Evolutionary conservation across 2,797 vertebrate genomes (phyloP).

Genomic region (Limnodromus scolopaceus): DNA sequence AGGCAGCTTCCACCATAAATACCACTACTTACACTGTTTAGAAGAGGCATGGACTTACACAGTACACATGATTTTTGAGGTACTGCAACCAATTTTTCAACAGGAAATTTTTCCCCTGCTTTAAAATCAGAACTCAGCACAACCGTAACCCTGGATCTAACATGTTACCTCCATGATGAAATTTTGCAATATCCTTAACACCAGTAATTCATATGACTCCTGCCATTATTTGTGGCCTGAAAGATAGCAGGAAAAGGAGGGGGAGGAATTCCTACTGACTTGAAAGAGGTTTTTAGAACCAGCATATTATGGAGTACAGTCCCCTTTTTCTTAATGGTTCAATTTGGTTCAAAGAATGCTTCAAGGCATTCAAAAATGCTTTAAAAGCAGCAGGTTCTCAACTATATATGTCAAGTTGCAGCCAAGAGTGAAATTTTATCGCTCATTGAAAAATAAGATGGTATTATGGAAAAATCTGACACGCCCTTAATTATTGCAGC

Average conservation of each 20-base stretch:
- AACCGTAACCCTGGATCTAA: not conserved
- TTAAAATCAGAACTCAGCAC: not conserved
- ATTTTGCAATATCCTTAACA: not conserved
- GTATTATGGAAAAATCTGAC: slow-evolving; percentile 7
- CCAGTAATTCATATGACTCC: not conserved
- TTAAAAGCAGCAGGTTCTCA: slow-evolving; percentile 56
- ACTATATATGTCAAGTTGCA: not conserved
- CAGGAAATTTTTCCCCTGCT: not conserved
- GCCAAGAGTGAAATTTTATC: slow-evolving; percentile 42
- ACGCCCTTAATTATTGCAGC: slow-evolving; percentile 27
- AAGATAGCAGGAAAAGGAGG: not conserved
- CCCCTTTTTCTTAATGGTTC: slow-evolving; percentile 20
- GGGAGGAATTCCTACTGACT: not conserved
- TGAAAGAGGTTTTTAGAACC: slow-evolving; percentile 30
- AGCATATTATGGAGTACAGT: not conserved
- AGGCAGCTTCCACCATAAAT: not conserved
- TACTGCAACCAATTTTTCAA: not conserved
- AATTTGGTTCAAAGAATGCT: slow-evolving; percentile 54
- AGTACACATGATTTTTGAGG: not conserved
- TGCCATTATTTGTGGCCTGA: not conserved
- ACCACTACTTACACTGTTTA: not conserved
- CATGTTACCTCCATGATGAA: not conserved
- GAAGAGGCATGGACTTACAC: not conserved
- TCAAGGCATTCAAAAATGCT: slow-evolving; percentile 47
- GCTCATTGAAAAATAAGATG: not conserved